A percentile compares a stretch with the other conserved stretches of the same genome.
phyloP scores from a whole-genome alignment of 2,797 vertebrate genomes.

The Leuciscus waleckii region DNA sequence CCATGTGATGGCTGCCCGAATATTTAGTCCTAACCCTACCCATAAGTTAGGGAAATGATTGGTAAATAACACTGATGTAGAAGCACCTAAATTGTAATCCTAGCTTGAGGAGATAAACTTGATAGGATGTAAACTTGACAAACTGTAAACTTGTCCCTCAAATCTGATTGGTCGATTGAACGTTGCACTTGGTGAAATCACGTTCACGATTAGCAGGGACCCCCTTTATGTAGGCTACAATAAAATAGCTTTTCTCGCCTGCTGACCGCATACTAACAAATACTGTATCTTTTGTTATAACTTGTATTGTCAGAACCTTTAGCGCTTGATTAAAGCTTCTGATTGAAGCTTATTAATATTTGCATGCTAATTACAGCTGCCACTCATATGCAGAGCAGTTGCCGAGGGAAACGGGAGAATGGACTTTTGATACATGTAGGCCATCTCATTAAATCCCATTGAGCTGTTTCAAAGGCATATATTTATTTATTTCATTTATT shows the following conservation, averaged over 20 bases:
- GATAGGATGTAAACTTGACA: too few relatives aligned
- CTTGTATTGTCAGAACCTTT: slow-evolving; percentile 27
- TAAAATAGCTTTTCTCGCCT: not conserved
- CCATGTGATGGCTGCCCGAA: not conserved
- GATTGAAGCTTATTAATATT: slow-evolving; percentile 60
- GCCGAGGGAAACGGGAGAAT: slow-evolving; percentile 15
- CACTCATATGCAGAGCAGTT: slow-evolving; percentile 37
- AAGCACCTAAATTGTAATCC: too few relatives aligned
- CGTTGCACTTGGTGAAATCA: too few relatives aligned
- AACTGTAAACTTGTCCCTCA: too few relatives aligned
- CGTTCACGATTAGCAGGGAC: too few relatives aligned
- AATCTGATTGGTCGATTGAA: too few relatives aligned
- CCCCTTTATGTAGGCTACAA: not conserved
- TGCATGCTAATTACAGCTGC: slow-evolving; percentile 54
- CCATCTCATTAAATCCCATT: slow-evolving; percentile 39
- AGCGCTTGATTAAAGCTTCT: slow-evolving; percentile 35
- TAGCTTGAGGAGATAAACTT: too few relatives aligned
- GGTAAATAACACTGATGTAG: too few relatives aligned
- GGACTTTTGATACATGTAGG: not conserved
- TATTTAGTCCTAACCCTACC: not conserved
- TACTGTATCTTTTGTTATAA: not conserved
- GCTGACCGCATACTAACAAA: not conserved
- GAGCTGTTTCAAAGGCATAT: slow-evolving; percentile 25
- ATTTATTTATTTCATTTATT: slow-evolving; percentile 31
- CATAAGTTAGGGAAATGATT: too few relatives aligned